Percentiles rank a stretch among this genome's conserved stretches.
Conservation (phyloP, 2,113 vertebrate species). For the Carassius gibelio region DNA sequence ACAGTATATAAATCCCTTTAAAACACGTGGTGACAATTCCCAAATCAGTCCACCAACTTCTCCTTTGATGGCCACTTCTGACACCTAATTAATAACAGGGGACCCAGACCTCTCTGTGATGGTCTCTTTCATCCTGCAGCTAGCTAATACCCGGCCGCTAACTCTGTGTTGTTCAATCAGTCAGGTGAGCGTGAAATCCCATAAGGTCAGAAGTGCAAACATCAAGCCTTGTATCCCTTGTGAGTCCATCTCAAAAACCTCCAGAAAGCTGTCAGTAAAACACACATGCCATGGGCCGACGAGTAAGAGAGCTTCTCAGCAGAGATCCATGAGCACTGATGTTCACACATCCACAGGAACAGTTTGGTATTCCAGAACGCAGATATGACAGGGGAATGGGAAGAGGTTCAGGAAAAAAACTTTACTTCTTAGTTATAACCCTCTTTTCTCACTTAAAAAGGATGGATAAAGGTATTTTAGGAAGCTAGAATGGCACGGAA, state of each 20-base stretch:
- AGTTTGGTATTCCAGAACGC: constrained; percentile 34
- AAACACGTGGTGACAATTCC: constrained; percentile 21
- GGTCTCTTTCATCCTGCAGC: constrained; percentile 7
- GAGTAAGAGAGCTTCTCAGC: constrained; percentile 25
- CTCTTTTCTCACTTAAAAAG: not conserved
- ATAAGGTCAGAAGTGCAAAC: constrained; percentile 18
- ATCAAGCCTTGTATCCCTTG: not conserved
- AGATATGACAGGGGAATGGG: not conserved
- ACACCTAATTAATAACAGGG: constrained; percentile 62
- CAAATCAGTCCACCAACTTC: constrained; percentile 20
- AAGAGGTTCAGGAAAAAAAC: constrained; percentile 39
- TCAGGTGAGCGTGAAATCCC: constrained; percentile 19
- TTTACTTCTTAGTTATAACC: constrained; percentile 51
- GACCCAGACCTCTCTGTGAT: not conserved
- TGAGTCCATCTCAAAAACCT: constrained; percentile 11
- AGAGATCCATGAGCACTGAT: constrained; percentile 30
- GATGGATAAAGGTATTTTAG: not conserved
- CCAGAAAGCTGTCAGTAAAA: constrained; percentile 27
- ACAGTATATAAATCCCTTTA: constrained; percentile 11
- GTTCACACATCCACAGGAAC: constrained; percentile 56
- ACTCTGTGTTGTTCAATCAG: constrained; percentile 27
- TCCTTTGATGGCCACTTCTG: constrained; percentile 59
- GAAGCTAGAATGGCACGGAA: not conserved
- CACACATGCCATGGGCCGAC: constrained; percentile 6
- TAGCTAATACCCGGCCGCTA: not conserved